These are phyloP conservation scores for Octopus sinensis DNA, from an alignment of 1,140 invertebrate genomes.

Conservation along the genomic window DNA sequence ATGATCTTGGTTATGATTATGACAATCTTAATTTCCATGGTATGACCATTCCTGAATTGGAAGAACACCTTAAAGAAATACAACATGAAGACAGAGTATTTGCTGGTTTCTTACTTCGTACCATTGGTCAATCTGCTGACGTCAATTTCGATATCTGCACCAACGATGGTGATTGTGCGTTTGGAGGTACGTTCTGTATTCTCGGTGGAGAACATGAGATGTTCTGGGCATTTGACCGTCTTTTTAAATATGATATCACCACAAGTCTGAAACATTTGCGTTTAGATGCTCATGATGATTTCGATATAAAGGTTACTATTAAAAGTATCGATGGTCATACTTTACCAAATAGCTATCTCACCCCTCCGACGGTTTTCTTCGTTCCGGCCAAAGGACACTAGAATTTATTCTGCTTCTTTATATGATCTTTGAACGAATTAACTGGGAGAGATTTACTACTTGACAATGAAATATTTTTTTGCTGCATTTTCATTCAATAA, in stretches of 20 bases:
- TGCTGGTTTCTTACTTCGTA: constrained; percentile 22
- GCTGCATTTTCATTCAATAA: too few relatives aligned
- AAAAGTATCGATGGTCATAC: constrained; percentile 22
- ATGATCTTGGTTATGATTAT: constrained; percentile 25
- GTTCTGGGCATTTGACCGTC: constrained; percentile 26
- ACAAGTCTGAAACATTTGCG: constrained; percentile 18
- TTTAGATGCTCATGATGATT: constrained; percentile 19
- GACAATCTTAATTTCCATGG: constrained; percentile 28
- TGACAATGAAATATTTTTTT: too few relatives aligned
- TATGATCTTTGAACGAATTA: too few relatives aligned
- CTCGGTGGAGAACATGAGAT: constrained; percentile 23
- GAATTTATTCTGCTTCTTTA: too few relatives aligned
- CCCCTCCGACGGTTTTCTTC: constrained; percentile 21
- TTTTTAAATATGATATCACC: constrained; percentile 32
- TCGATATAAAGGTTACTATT: constrained; percentile 20
- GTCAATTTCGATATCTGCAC: constrained; percentile 23
- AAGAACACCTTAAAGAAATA: constrained; percentile 8
- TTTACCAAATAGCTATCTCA: constrained; percentile 13
- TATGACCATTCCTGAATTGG: constrained; percentile 18
- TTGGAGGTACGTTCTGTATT: constrained; percentile 22
- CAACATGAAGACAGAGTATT: constrained; percentile 25
- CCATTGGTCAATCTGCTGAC: constrained; percentile 21
- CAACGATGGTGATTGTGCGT: constrained; percentile 8
- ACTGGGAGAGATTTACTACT: too few relatives aligned
- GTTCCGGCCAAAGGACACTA: constrained; percentile 1